Base-by-base conservation (phyloP, 2,888 invertebrate genomes). In the Cacoxenus indagator region DNA sequence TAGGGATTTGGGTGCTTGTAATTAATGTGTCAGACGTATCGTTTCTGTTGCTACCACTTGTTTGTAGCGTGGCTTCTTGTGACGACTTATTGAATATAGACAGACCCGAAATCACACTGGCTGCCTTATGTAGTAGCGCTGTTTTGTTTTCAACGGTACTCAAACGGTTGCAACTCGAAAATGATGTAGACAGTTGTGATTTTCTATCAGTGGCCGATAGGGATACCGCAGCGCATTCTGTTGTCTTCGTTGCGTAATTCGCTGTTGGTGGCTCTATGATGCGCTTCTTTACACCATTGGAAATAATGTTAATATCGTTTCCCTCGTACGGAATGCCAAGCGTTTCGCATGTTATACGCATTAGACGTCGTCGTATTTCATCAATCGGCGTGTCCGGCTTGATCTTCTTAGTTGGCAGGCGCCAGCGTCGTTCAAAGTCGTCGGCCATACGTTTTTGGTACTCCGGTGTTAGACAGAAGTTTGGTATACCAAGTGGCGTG, bases 391-490 rank as follows among this genome's bases (percentile, higher is more conserved):
- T 87, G 66, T 87, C 84, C 1, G 86, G 85, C 64, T 81, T 83
- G 1, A 85, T 72, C 68, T 84, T 84, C 27, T 83, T 83, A 31
- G 83, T 84, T 14, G 87, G 87, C 67, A 87, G 71, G 22, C 86
- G 86, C 86, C 86, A 87, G 29, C 87, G 84, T 2, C 84, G 82
- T 70, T 87, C 86, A 31, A 87, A 85, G 22, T 84, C 86, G 26
- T 87, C 87, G 3, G 86, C 87, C 86, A 87, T 86, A 27, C 87
- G 83, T 66, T 85, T 85, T 67, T 86, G 82, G 67, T 86, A 85
- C 67, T 86, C 87, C 0, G 87, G 87, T 1, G 88, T 87, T 1
- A 84, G 82, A 31, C 87, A 87, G 64, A 86, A 88, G 61, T 87
- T 84, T n/a, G 84, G 83, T 70, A 87, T 86, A 14, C 83, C 85